Conservation (phyloP, 2,888 invertebrate genomes). For the Drosophila percnosoma region DNA sequence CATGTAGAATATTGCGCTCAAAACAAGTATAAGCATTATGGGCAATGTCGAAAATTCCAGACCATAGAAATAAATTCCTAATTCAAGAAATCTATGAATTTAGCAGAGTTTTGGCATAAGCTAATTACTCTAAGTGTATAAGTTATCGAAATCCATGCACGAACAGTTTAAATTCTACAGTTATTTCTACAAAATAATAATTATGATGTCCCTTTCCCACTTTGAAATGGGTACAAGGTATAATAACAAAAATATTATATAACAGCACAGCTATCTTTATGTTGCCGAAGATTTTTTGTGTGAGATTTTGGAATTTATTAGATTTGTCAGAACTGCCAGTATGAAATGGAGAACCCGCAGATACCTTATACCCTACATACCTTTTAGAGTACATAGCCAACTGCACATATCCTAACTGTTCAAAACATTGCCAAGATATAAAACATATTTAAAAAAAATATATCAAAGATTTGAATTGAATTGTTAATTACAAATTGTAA, state of each 20-base stretch:
- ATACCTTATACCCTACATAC: conserved; percentile 22
- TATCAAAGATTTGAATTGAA: conserved; percentile 17
- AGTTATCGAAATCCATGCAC: neutral
- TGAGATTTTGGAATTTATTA: neutral
- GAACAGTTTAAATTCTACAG: too few species aligned
- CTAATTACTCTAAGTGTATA: neutral
- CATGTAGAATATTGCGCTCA: neutral
- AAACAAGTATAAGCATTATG: neutral
- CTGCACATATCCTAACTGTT: conserved; percentile 57
- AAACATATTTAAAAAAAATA: conserved; percentile 33
- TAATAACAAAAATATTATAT: neutral
- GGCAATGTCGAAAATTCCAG: neutral
- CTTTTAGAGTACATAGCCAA: conserved; percentile 45
- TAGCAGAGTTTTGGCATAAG: neutral
- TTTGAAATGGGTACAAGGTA: neutral
- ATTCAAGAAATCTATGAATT: neutral
- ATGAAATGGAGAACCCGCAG: conserved; percentile 13
- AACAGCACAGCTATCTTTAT: neutral
- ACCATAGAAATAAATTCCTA: neutral
- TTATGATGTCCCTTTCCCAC: neutral
- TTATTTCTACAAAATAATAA: neutral
- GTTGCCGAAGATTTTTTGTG: neutral
- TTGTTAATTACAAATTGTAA: neutral
- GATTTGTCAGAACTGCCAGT: conserved; percentile 23
- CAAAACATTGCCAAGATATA: conserved; percentile 66